Percentiles rank a stretch among this genome's conserved stretches.
Evolutionary conservation across 2,113 vertebrate species (phyloP).

Genomic region (Anas platyrhynchos): DNA sequence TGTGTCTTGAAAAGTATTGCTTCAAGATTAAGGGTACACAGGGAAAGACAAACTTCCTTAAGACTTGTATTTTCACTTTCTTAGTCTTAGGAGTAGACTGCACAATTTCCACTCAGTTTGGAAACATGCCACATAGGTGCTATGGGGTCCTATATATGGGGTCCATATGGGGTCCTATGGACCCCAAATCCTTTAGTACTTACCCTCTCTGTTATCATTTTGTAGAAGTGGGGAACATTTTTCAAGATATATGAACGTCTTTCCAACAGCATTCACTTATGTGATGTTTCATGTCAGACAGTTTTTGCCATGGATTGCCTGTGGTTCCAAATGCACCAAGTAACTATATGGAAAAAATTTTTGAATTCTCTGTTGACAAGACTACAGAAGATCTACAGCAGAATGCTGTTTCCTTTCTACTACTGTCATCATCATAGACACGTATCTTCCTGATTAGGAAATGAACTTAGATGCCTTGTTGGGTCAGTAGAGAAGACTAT

Average conservation of each 20-base stretch:
- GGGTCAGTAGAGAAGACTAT: not conserved
- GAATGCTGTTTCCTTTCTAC: not conserved
- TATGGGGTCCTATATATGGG: too few relatives aligned
- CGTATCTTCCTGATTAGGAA: not conserved
- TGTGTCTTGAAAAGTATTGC: not conserved
- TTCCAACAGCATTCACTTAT: not conserved
- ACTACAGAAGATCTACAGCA: not conserved
- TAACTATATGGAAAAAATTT: not conserved
- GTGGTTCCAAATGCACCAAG: not conserved
- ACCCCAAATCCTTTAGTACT: not conserved
- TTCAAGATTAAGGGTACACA: not conserved
- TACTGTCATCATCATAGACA: not conserved
- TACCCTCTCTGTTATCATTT: not conserved
- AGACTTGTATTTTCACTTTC: not conserved
- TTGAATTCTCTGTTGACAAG: not conserved
- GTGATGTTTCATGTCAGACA: not conserved
- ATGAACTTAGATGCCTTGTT: not conserved
- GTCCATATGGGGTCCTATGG: too few relatives aligned
- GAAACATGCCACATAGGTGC: not conserved
- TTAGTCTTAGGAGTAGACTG: not conserved
- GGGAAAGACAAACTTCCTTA: not conserved
- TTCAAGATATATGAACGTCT: not conserved
- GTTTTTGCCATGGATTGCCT: not conserved
- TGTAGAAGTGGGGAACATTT: not conserved
- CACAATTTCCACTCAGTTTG: not conserved